Percentiles rank a stretch among this genome's conserved stretches.
These are phyloP conservation scores for Drosophila azteca DNA, from an alignment of 1,140 invertebrate genomes.

Conservation along the genomic window DNA sequence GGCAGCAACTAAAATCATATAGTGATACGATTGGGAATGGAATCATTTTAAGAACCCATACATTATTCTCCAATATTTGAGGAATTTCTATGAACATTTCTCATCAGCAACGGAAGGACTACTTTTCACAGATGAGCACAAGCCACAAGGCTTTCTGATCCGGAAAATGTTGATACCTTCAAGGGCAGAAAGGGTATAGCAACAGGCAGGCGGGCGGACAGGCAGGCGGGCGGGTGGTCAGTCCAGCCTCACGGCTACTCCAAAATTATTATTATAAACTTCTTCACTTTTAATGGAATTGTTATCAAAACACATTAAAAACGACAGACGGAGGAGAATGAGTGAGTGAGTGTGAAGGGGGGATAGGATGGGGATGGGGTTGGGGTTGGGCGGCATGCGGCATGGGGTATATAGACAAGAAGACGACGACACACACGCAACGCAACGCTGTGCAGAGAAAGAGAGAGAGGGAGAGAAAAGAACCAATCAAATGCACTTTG, in stretches of 20 bases:
- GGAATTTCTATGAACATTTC: no score
- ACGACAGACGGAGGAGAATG: constrained; percentile 39
- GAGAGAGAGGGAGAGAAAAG: constrained; percentile 31
- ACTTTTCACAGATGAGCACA: no score
- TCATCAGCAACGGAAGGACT: no score
- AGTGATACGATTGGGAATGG: no score
- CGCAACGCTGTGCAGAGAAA: constrained; percentile 7
- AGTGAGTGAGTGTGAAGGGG: constrained; percentile 11
- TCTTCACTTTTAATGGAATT: constrained; percentile 81
- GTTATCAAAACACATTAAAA: constrained; percentile 81
- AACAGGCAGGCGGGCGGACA: neutral
- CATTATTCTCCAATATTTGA: no score
- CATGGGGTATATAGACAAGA: neutral
- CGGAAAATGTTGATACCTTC: no score
- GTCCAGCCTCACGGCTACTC: constrained; percentile 50
- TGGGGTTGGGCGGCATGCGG: neutral
- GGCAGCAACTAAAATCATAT: no score
- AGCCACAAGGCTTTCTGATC: no score
- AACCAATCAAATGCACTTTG: constrained; percentile 75
- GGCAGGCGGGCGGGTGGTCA: neutral
- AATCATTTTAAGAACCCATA: no score
- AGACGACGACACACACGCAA: constrained; percentile 29
- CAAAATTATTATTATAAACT: constrained; percentile 76
- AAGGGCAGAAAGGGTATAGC: neutral
- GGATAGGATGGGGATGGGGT: neutral